phyloP scores from a whole-genome alignment of 2,888 invertebrate species.

The Spicauda simplicius region DNA sequence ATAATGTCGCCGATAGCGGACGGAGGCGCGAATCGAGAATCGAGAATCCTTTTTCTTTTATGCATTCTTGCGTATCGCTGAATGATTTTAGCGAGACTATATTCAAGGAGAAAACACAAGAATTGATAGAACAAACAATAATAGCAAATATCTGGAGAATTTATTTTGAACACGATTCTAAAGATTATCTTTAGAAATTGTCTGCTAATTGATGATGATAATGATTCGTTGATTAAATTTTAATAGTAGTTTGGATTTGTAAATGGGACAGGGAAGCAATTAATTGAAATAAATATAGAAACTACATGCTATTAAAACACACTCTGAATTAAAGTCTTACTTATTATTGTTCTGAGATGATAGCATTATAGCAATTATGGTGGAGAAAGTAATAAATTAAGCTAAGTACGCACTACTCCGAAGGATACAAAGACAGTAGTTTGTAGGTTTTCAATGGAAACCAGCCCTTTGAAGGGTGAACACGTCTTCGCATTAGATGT shows the following conservation, averaged over 20 bases:
- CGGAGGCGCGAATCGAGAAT: slow-evolving; percentile 41
- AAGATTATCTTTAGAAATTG: too few relatives aligned
- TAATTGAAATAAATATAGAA: too few relatives aligned
- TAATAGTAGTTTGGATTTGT: too few relatives aligned
- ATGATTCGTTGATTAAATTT: too few relatives aligned
- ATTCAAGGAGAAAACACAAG: slow-evolving; percentile 1
- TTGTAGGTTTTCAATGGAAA: slow-evolving; percentile 25
- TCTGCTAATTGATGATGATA: too few relatives aligned
- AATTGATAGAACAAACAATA: not conserved
- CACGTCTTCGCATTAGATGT: slow-evolving; percentile 55
- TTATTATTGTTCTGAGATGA: not conserved
- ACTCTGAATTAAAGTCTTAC: not conserved
- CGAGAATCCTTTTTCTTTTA: slow-evolving; percentile 38
- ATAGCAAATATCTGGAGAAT: not conserved
- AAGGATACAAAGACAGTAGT: slow-evolving; percentile 3
- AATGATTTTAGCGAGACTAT: slow-evolving; percentile 37
- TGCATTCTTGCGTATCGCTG: slow-evolving; percentile 31
- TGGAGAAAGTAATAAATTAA: slow-evolving; percentile 10
- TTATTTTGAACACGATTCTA: too few relatives aligned
- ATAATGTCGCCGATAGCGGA: slow-evolving; percentile 45
- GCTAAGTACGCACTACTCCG: not conserved
- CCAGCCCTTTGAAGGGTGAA: slow-evolving; percentile 49
- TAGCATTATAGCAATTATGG: slow-evolving; percentile 5
- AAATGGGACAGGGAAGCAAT: too few relatives aligned
- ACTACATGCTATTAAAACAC: too few relatives aligned